phyloP scores from a whole-genome alignment of 2,113 vertebrate species.

The Cavia aperea region DNA sequence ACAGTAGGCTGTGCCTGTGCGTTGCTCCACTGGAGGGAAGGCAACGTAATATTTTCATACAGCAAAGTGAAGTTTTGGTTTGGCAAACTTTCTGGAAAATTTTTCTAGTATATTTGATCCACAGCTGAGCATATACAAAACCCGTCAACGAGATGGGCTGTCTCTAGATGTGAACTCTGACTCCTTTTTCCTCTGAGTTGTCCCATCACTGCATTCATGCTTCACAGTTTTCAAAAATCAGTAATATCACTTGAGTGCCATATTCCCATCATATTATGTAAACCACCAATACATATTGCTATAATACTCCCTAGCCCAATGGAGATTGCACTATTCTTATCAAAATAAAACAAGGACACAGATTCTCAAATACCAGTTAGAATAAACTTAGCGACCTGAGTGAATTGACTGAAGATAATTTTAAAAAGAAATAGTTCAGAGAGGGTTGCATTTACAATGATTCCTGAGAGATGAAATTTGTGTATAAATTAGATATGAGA shows the following conservation, averaged over 20 bases:
- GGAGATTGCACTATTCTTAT: background rate
- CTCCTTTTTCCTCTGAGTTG: constrained; percentile 11
- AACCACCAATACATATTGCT: background rate
- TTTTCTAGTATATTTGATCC: background rate
- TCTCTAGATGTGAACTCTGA: background rate
- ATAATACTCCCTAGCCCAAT: background rate
- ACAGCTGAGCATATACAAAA: background rate
- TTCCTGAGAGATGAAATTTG: background rate
- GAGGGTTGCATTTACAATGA: background rate
- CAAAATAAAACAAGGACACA: background rate
- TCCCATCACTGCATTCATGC: background rate
- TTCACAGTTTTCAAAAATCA: background rate
- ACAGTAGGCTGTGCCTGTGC: background rate
- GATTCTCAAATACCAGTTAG: background rate
- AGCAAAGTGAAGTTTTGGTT: background rate
- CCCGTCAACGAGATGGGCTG: background rate
- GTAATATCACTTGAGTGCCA: background rate
- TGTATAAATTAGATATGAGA: background rate
- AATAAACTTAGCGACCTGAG: background rate
- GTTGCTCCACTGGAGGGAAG: background rate
- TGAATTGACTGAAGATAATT: background rate
- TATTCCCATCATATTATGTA: background rate
- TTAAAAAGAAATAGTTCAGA: background rate
- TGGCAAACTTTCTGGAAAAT: background rate
- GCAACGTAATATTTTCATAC: background rate